Percentiles rank a stretch among this genome's conserved stretches.
phyloP scores from a whole-genome alignment of 2,113 vertebrate genomes.

The Oryzias curvinotus region DNA sequence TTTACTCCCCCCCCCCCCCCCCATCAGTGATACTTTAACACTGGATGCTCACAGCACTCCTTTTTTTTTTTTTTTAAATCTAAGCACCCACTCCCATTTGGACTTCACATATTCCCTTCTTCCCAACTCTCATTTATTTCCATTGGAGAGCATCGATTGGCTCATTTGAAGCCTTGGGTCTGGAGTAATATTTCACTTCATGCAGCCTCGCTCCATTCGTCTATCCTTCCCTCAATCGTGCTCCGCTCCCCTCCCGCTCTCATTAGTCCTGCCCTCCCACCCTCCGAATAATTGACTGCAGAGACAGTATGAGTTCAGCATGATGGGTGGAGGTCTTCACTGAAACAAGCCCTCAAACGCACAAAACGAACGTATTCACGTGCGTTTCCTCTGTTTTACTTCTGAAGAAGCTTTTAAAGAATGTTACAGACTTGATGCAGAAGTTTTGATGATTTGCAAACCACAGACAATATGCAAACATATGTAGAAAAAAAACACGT shows the following conservation, averaged over 20 bases:
- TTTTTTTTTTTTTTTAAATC: conserved; percentile 5
- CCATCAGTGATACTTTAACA: conserved; percentile 2
- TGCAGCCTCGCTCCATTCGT: conserved; percentile 24
- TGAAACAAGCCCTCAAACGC: conserved; percentile 10
- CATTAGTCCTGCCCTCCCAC: conserved; percentile 43
- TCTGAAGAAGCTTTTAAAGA: too few species aligned
- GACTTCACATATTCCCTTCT: conserved; percentile 38
- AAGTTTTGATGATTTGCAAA: too few species aligned
- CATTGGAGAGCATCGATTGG: conserved; percentile 63
- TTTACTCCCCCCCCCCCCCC: too few species aligned
- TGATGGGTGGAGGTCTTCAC: conserved; percentile 22
- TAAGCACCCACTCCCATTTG: conserved; percentile 17
- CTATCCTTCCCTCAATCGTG: conserved; percentile 25
- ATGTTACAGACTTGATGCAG: too few species aligned
- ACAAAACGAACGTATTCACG: background rate
- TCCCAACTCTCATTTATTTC: conserved; percentile 68
- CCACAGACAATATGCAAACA: background rate
- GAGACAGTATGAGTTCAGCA: conserved; percentile 30
- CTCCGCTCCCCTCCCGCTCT: conserved; percentile 30
- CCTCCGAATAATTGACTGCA: conserved; percentile 26
- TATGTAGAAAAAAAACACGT: background rate
- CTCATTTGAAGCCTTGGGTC: conserved; percentile 48
- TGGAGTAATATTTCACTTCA: conserved; percentile 64
- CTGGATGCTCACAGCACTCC: conserved; percentile 2
- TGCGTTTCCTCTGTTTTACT: too few species aligned